Conservation (phyloP, 2,888 invertebrate genomes). For the Nesidiocoris tenuis region DNA sequence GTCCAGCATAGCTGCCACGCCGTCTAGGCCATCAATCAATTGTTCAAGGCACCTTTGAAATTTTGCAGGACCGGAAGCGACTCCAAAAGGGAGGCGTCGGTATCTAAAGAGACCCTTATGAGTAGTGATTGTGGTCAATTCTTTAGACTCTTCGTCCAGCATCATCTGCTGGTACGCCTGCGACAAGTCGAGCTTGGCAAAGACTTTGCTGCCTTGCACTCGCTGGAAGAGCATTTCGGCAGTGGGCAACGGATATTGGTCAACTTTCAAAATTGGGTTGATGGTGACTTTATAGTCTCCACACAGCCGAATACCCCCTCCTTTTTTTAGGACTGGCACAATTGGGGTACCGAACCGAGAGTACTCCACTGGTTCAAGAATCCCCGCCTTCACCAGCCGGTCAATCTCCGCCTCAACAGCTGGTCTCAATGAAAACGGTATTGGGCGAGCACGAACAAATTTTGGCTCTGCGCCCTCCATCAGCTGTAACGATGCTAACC, state of each 20-base stretch:
- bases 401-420: slow-evolving; percentile 50
- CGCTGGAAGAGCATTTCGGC: slow-evolving; percentile 38
- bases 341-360: slow-evolving; percentile 53
- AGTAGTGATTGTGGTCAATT: slow-evolving; percentile 53
- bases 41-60: slow-evolving; percentile 52
- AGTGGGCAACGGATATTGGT: slow-evolving; percentile 45
- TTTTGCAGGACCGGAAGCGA: slow-evolving; percentile 50
- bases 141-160: slow-evolving; percentile 52
- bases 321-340: slow-evolving; percentile 53
- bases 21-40: slow-evolving; percentile 51
- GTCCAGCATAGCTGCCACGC: slow-evolving; percentile 36
- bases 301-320: slow-evolving; percentile 52
- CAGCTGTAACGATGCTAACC: slow-evolving; percentile 31
- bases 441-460: slow-evolving; percentile 50
- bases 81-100: slow-evolving; percentile 51
- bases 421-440: slow-evolving; percentile 50
- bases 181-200: slow-evolving; percentile 42
- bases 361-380: slow-evolving; percentile 49
- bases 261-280: slow-evolving; percentile 31
- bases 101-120: slow-evolving; percentile 53
- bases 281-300: slow-evolving; percentile 30
- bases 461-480: slow-evolving; percentile 48
- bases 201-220: slow-evolving; percentile 48
- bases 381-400: slow-evolving; percentile 47
- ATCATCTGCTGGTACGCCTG: slow-evolving; percentile 46